A percentile compares a stretch with the other conserved stretches of the same genome.
Evolutionary conservation across 2,888 invertebrate genomes (phyloP).

Genomic region (Agonopterix subpropinquella): DNA sequence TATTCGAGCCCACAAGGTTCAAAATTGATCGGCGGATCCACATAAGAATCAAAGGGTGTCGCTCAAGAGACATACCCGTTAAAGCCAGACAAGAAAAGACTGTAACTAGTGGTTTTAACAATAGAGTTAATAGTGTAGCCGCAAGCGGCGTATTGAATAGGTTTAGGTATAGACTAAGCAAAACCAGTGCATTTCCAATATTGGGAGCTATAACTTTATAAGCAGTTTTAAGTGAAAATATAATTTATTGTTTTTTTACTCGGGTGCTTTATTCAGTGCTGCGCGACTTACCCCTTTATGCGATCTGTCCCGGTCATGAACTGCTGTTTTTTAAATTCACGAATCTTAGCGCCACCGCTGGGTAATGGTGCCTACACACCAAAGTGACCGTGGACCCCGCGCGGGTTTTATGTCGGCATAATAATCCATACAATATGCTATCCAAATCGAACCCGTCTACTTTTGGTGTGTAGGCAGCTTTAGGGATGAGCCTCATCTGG

Average conservation of each 20-base stretch:
- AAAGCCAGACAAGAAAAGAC: constrained; percentile 15
- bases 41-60: constrained; percentile 52
- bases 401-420: too few relatives aligned
- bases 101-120: constrained; percentile 13
- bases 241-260: constrained; percentile 22
- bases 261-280: background rate
- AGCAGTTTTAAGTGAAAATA: constrained; percentile 16
- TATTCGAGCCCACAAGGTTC: constrained; percentile 44
- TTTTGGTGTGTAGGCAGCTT: too few relatives aligned
- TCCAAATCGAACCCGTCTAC: too few relatives aligned
- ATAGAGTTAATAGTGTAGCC: constrained; percentile 24
- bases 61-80: constrained; percentile 29
- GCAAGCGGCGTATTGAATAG: constrained; percentile 57
- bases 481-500: too few relatives aligned
- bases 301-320: too few relatives aligned
- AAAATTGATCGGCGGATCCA: constrained; percentile 22
- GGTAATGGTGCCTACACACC: background rate
- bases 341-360: background rate
- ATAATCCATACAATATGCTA: too few relatives aligned
- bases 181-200: constrained; percentile 47
- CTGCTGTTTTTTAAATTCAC: too few relatives aligned
- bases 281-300: too few relatives aligned
- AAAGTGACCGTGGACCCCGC: too few relatives aligned
- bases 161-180: constrained; percentile 57
- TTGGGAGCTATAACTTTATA: constrained; percentile 56